Base-by-base conservation (phyloP, 2,113 vertebrate species). In the Neoarius graeffei region DNA sequence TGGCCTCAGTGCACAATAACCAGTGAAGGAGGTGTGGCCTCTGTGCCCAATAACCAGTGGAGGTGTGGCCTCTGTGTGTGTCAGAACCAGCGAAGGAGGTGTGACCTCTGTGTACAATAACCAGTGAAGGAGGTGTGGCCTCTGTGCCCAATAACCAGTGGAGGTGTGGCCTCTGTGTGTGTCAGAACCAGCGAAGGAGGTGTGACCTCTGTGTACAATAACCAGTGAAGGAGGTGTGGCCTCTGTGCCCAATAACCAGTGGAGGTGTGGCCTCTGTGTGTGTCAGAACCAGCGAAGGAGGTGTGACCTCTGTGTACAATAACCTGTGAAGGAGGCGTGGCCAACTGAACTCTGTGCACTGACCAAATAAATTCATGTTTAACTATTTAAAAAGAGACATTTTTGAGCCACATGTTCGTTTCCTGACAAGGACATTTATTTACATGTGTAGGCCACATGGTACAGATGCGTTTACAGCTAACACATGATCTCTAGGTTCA, bases 341-440 rank as follows among this genome's bases (percentile, higher is more conserved):
- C 73, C 42, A 42, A 42, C 0, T 42, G 42, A 42, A 42, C 48
- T 52, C 20, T 25, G 20, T 42, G 69, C 15, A 73, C 2, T 73
- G 15, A 73, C 3, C 14, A 19, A 42, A 35, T 19, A 67, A 67
- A 67, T 67, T 67, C 1, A 14, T 0, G 23, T 35, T 71, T 30
- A 35, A 74, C 25, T 9, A 1, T 15, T 48, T 57, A 60, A 4
- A 52, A n/a, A 42, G n/a, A 60, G 30, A 27, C 13, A 82, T 4
- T 13, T 48, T 1, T 9, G 52, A 76, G 30, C 42, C 48, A 25
- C 3, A 8, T 23, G 7, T 9, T 76, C 0, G 7, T 19, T 52
- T 88, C 66, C n/a, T 76, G 69, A 56, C 60, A 56, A 79, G 48
- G 59, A 84, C 87, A 57, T 88, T 88, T 88, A 84, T 88, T 88